These are phyloP conservation scores for Nephrotoma appendiculata DNA, from an alignment of 2,888 invertebrate genomes.

Conservation along the genomic window DNA sequence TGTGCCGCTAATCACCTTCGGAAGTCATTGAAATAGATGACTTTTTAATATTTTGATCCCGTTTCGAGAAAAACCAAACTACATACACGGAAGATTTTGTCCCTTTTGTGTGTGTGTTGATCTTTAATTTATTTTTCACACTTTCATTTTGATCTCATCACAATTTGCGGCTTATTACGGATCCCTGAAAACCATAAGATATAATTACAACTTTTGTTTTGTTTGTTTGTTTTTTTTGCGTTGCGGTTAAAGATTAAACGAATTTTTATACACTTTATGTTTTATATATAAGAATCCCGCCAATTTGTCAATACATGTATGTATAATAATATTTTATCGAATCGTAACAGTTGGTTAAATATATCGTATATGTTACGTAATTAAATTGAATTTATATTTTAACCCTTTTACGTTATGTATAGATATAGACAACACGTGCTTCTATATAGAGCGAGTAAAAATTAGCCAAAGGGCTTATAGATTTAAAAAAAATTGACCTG, in stretches of 20 bases:
- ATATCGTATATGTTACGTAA: not conserved
- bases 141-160: slow-evolving; percentile 1
- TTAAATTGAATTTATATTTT: not conserved
- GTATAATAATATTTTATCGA: not conserved
- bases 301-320: not conserved
- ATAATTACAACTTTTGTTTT: not conserved
- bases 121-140: slow-evolving; percentile 2
- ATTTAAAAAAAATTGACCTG: not conserved
- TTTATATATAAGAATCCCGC: not conserved
- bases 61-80: not conserved
- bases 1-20: not conserved
- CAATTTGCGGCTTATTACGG: not conserved
- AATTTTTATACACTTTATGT: not conserved
- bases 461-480: not conserved
- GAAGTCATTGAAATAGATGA: slow-evolving; percentile 2
- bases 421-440: not conserved
- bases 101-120: not conserved
- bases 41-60: slow-evolving; percentile 1
- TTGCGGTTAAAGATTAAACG: not conserved
- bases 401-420: not conserved
- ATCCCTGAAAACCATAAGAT: not conserved
- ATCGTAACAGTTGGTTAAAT: not conserved
- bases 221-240: not conserved
- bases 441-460: not conserved
- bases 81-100: not conserved